These are phyloP conservation scores for Phymastichus coffea DNA, from an alignment of 1,140 invertebrate species.

Conservation along the genomic window DNA sequence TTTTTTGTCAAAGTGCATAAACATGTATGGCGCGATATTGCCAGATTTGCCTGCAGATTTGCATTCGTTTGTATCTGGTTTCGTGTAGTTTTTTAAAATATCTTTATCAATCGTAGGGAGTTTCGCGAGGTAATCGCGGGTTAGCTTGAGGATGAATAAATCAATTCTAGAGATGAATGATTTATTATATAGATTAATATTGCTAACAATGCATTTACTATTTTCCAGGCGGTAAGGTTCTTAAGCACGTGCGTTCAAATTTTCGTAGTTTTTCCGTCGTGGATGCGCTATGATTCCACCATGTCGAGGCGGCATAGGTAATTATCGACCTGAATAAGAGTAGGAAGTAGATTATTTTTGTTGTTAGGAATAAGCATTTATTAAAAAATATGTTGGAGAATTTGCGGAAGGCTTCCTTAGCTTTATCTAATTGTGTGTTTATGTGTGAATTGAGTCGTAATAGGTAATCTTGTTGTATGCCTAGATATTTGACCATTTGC, in stretches of 20 bases:
- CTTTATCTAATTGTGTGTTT: slow-evolving; percentile 18
- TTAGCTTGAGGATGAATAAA: neutral
- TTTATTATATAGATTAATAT: slow-evolving; percentile 5
- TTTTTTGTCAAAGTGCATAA: neutral
- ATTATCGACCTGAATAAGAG: slow-evolving; percentile 27
- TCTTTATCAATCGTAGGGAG: neutral
- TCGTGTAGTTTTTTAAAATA: neutral
- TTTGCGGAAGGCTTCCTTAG: slow-evolving; percentile 4
- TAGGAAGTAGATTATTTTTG: slow-evolving; percentile 27
- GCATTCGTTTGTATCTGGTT: neutral
- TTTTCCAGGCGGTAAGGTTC: slow-evolving; percentile 7
- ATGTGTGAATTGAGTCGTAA: slow-evolving; percentile 15
- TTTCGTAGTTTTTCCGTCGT: slow-evolving; percentile 26
- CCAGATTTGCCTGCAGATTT: neutral
- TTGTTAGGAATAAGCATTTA: slow-evolving; percentile 7
- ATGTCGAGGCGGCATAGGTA: slow-evolving; percentile 24
- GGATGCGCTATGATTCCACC: slow-evolving; percentile 16
- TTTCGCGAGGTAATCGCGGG: slow-evolving; percentile 7
- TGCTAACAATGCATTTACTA: slow-evolving; percentile 1
- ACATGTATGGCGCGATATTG: neutral
- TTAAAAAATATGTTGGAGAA: slow-evolving; percentile 21
- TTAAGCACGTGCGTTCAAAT: slow-evolving; percentile 20
- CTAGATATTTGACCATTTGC: neutral
- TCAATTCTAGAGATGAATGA: slow-evolving; percentile 18
- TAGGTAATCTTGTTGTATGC: slow-evolving; percentile 6